A percentile compares a stretch with the other conserved stretches of the same genome.
These are phyloP conservation scores for Glyphotaelius pellucidus DNA, from an alignment of 2,888 invertebrate species.

Conservation along the genomic window DNA sequence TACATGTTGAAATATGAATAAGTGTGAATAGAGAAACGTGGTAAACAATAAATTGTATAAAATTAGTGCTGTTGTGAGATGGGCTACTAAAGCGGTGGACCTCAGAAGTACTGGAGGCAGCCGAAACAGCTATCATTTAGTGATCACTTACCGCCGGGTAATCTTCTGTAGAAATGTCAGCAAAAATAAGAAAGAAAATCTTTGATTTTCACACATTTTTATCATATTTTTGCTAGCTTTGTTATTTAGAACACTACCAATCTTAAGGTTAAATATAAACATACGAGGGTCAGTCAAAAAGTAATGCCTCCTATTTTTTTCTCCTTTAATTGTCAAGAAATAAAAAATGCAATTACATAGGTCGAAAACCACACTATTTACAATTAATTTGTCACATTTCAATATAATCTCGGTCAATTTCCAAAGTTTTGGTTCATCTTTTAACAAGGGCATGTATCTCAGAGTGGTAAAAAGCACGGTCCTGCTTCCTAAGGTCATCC, in stretches of 20 bases:
- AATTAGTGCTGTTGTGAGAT: slow-evolving; percentile 14
- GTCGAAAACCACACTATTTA: too few species aligned
- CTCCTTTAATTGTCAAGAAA: too few species aligned
- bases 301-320: too few species aligned
- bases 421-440: too few species aligned
- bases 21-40: background rate
- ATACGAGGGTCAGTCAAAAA: too few species aligned
- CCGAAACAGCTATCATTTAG: background rate
- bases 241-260: background rate
- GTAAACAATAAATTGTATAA: background rate
- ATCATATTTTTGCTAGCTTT: background rate
- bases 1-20: background rate
- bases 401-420: too few species aligned
- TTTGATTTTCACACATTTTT: background rate
- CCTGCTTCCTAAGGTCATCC: too few species aligned
- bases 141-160: slow-evolving; percentile 64
- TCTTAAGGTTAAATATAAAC: background rate
- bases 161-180: slow-evolving; percentile 59
- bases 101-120: slow-evolving; percentile 1
- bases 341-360: too few species aligned
- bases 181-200: slow-evolving; percentile 39
- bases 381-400: too few species aligned
- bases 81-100: slow-evolving; percentile 13
- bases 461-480: too few species aligned
- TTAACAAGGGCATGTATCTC: too few species aligned